Conservation (phyloP, 1,140 invertebrate genomes). For the Episyrphus balteatus region DNA sequence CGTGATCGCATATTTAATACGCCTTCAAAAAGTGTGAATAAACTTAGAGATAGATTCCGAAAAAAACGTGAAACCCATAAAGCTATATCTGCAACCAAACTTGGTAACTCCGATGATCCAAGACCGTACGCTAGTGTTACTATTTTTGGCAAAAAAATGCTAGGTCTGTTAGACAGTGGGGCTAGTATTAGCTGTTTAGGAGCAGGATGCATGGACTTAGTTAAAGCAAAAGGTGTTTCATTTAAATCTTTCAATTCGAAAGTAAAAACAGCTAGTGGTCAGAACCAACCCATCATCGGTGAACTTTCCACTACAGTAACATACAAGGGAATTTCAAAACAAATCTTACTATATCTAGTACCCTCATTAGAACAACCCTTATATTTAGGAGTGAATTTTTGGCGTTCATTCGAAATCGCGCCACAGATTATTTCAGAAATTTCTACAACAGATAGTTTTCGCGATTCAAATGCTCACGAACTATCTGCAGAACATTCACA, state of each 20-base stretch:
- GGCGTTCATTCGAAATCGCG: slow-evolving; percentile 8
- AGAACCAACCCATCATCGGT: too few species aligned
- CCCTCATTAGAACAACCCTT: slow-evolving; percentile 2
- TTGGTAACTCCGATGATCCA: too few species aligned
- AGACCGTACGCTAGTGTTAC: too few species aligned
- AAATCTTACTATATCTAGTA: background rate
- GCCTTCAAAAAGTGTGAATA: background rate
- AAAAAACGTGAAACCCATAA: too few species aligned
- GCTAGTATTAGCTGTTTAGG: too few species aligned
- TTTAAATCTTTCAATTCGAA: background rate
- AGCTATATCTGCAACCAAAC: too few species aligned
- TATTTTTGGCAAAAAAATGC: background rate
- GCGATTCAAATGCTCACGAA: background rate
- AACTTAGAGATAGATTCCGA: too few species aligned
- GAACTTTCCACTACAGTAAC: background rate
- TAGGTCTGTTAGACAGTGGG: slow-evolving; percentile 4
- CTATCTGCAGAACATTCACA: background rate
- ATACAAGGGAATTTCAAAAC: background rate
- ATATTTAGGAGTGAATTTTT: slow-evolving; percentile 5
- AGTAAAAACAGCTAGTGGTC: slow-evolving; percentile 1
- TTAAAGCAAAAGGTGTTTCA: background rate
- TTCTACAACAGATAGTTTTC: background rate
- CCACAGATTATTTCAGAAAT: background rate
- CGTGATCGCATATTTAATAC: too few species aligned
- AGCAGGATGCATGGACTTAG: too few species aligned